A percentile compares a stretch with the other conserved stretches of the same genome.
Conservation (phyloP, 2,113 vertebrate species). For the Sturnira hondurensis region DNA sequence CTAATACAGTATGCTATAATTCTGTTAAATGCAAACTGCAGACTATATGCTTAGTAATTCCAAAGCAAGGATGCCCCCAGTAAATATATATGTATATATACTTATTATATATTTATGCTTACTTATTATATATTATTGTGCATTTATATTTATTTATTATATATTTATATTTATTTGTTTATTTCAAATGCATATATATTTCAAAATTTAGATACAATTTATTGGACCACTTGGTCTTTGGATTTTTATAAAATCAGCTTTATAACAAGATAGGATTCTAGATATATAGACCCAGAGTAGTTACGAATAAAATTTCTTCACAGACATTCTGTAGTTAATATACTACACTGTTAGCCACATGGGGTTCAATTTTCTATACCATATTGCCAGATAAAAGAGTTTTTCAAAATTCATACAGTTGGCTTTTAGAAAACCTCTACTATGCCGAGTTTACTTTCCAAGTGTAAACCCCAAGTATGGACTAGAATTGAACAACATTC, state of each 20-base stretch:
- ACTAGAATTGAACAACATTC: conserved; percentile 70
- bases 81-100: too few relatives aligned
- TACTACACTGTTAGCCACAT: neutral
- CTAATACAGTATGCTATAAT: neutral
- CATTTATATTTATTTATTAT: too few relatives aligned
- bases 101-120: too few relatives aligned
- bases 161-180: too few relatives aligned
- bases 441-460: conserved; percentile 59
- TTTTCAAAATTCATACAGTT: conserved; percentile 42
- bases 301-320: neutral
- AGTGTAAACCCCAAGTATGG: conserved; percentile 67
- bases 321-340: conserved; percentile 9
- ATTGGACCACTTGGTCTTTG: neutral
- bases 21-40: neutral
- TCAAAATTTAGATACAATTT: neutral
- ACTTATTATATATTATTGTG: too few relatives aligned
- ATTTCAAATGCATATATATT: too few relatives aligned
- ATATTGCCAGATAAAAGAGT: conserved; percentile 30
- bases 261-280: neutral
- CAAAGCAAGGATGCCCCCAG: neutral
- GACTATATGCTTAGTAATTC: neutral
- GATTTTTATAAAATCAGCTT: neutral
- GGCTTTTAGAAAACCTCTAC: conserved; percentile 54
- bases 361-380: conserved; percentile 35
- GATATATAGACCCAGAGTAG: neutral